Percentiles rank a stretch among this genome's conserved stretches.
Evolutionary conservation across 2,888 invertebrate species (phyloP).

Genomic region (Oconnorella tubifera): DNA sequence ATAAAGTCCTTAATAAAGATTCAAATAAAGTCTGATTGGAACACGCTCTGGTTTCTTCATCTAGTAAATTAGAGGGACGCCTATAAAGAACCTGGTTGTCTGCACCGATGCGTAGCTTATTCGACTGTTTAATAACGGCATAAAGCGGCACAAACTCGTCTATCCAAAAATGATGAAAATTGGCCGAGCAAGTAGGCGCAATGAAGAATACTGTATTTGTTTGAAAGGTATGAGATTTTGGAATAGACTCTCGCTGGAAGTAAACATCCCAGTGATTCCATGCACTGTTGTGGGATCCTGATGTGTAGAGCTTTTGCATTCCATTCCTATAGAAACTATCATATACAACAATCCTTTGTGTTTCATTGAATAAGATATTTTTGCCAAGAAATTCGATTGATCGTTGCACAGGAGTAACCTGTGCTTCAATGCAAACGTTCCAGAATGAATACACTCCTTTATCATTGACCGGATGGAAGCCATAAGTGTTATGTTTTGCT

Average conservation of each 20-base stretch:
- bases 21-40: constrained; percentile 18
- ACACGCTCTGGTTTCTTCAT: constrained; percentile 11
- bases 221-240: constrained; percentile 11
- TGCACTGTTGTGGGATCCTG: constrained; percentile 19
- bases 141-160: constrained; percentile 26
- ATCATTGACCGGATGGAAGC: constrained; percentile 26
- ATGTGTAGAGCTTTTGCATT: constrained; percentile 15
- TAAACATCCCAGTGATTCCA: constrained; percentile 24
- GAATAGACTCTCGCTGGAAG: constrained; percentile 17
- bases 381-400: not conserved
- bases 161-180: constrained; percentile 30
- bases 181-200: constrained; percentile 20
- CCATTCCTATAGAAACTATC: constrained; percentile 20
- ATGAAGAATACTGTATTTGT: constrained; percentile 21
- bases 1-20: constrained; percentile 14
- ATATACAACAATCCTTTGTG: constrained; percentile 25
- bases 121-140: constrained; percentile 15
- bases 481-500: constrained; percentile 6
- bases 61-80: constrained; percentile 10
- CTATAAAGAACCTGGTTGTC: constrained; percentile 22
- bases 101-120: constrained; percentile 11
- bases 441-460: constrained; percentile 26
- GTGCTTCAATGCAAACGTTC: constrained; percentile 26
- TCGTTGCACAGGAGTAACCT: not conserved
- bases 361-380: constrained; percentile 17